Percentiles rank a stretch among this genome's conserved stretches.
Evolutionary conservation across 2,797 vertebrate species (phyloP).

Genomic region (Thamnophis elegans): DNA sequence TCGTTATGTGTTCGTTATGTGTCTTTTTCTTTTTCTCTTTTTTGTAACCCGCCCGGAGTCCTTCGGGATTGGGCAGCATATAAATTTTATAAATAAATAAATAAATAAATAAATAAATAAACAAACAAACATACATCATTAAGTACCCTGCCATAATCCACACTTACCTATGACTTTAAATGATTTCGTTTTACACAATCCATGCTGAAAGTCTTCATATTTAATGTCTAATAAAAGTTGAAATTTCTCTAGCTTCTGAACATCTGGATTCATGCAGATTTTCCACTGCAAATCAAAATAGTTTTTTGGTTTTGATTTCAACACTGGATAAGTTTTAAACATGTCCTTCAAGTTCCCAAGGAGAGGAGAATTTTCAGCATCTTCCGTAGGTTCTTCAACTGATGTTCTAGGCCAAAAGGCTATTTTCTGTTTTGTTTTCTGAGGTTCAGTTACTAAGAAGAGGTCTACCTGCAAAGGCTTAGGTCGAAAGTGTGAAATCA

Average conservation of each 20-base stretch:
- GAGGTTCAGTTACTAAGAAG: neutral
- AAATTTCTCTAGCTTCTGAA: neutral
- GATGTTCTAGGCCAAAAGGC: neutral
- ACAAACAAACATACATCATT: too few relatives aligned
- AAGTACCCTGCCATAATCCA: neutral
- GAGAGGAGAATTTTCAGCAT: neutral
- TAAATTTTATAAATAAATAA: too few relatives aligned
- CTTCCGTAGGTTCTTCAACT: fast-evolving
- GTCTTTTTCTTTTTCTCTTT: too few relatives aligned
- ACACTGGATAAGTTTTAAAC: neutral
- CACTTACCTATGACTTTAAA: slow-evolving; percentile 2
- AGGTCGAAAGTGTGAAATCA: slow-evolving; percentile 20
- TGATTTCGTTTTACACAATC: neutral
- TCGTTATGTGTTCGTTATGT: too few relatives aligned
- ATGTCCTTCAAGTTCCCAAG: neutral
- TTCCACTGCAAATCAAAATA: neutral
- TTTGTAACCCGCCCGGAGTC: too few relatives aligned
- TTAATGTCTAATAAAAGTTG: neutral
- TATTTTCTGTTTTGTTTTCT: neutral
- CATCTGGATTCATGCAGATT: neutral
- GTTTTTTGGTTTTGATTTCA: fast-evolving
- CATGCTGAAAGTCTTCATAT: neutral
- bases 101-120: too few relatives aligned
- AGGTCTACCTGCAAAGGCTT: neutral
- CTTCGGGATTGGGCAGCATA: too few relatives aligned